Base-by-base conservation (phyloP, 2,113 vertebrate genomes). In the Crotalus tigris region DNA sequence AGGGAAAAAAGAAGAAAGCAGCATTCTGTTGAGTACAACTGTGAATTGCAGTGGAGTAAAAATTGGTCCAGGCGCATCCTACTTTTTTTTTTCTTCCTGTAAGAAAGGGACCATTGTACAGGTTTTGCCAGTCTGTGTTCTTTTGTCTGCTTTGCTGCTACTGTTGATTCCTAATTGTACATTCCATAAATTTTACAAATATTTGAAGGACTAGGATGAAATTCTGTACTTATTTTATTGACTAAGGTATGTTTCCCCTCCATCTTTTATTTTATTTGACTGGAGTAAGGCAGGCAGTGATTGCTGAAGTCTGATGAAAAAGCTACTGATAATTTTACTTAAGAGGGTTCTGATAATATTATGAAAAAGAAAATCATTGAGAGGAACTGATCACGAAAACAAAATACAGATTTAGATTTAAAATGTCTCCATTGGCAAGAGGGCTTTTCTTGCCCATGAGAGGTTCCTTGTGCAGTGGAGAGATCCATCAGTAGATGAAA, bases 151-250 rank as follows among this genome's bases (percentile, higher is more conserved):
- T 98, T 97, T 96, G 95, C 97, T 97, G 97, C 97, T 97, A 97
- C 97, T 97, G 94, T 97, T 97, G 97, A 97, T 94, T 97, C 95
- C 91, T 95, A 96, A 96, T 95, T 96, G 97, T 94, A 97, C 97
- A 96, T 98, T 97, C 97, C 95, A 96, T 97, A 95, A 92, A 96
- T 96, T 97, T 96, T 96, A 94, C 95, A 96, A 97, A 95, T 97
- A 98, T 98, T 96, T 93, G 94, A 97, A 96, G 98, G 97, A 97
- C 98, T 98, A 98, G 98, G 98, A 97, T 97, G 98, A 97, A 97
- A 97, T 97, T 96, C 94, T 97, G 97, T 98, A 95, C 94, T 97
- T 98, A 98, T 98, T 98, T 96, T 96, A 55, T 61, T 87, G 39
- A 44, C 23, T 64, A 29, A 81, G 75, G 39, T 44, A 81, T 94